Conservation (phyloP, 2,888 invertebrate species). For the Bellardia pandia region DNA sequence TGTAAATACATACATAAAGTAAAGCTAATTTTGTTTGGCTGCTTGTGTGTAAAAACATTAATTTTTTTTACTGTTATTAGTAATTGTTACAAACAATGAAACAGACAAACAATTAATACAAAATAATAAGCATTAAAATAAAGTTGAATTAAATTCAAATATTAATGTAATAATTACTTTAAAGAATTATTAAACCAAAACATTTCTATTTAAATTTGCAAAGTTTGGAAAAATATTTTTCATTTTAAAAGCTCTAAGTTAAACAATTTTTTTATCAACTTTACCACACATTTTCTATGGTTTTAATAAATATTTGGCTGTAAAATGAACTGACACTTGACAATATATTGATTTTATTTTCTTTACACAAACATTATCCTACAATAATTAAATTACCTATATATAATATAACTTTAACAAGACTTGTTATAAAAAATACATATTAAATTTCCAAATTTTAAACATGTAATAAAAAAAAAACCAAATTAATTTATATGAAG, state of each 20-base stretch:
- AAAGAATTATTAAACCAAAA: background rate
- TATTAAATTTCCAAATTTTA: too few relatives aligned
- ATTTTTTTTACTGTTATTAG: background rate
- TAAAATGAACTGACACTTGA: conserved; percentile 16
- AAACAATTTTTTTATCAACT: background rate
- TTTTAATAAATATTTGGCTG: background rate
- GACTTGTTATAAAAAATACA: background rate
- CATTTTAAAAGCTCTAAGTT: background rate
- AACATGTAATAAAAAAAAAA: too few relatives aligned
- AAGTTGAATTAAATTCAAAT: too few relatives aligned
- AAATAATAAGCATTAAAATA: too few relatives aligned
- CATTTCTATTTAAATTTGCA: too few relatives aligned
- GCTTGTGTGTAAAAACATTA: background rate
- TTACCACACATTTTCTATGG: background rate
- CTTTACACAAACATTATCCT: background rate
- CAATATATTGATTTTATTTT: conserved; percentile 52
- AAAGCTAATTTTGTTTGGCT: background rate
- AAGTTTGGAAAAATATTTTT: too few relatives aligned
- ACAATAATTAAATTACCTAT: conserved; percentile 30
- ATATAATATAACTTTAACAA: conserved; percentile 1
- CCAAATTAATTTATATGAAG: too few relatives aligned
- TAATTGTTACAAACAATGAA: background rate
- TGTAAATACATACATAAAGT: background rate
- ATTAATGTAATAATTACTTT: background rate
- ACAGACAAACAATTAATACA: background rate